A percentile compares a stretch with the other conserved stretches of the same genome.
phyloP scores from a whole-genome alignment of 2,888 invertebrate genomes.

The Lasioglossum pauxillum region DNA sequence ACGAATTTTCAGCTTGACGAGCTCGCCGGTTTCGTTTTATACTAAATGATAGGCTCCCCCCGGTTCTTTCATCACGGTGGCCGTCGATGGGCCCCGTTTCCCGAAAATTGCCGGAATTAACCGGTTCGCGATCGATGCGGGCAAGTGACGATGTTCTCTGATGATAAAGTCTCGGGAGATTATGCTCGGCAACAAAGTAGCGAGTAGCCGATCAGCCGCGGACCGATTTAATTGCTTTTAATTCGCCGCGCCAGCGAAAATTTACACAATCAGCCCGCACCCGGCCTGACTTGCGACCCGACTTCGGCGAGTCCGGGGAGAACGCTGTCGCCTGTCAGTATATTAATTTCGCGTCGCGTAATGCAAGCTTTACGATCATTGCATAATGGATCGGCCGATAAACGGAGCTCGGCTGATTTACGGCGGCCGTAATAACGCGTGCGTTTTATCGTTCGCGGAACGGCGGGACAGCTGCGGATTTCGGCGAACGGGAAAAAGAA shows the following conservation, averaged over 20 bases:
- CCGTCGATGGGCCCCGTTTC: background rate
- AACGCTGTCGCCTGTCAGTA: background rate
- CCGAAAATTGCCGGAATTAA: slow-evolving; percentile 9
- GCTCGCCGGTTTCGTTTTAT: background rate
- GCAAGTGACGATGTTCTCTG: slow-evolving; percentile 56
- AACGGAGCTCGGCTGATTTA: slow-evolving; percentile 37
- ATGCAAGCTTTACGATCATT: slow-evolving; percentile 47
- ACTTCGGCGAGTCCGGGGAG: background rate
- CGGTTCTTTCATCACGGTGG: background rate
- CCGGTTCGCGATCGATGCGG: slow-evolving; percentile 29
- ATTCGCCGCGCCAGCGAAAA: slow-evolving; percentile 50
- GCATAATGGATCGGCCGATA: slow-evolving; percentile 39
- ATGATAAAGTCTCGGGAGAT: slow-evolving; percentile 61
- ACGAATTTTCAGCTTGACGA: background rate
- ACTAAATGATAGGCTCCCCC: slow-evolving; percentile 6
- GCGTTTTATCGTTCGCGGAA: slow-evolving; percentile 41
- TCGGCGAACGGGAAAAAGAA: slow-evolving; percentile 17
- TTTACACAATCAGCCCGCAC: background rate
- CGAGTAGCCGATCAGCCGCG: slow-evolving; percentile 19
- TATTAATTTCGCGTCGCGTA: slow-evolving; percentile 48
- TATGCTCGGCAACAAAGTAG: slow-evolving; percentile 61
- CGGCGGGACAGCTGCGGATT: slow-evolving; percentile 38
- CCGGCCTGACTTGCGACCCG: background rate
- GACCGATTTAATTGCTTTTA: slow-evolving; percentile 66
- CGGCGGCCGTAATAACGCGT: slow-evolving; percentile 11